Evolutionary conservation across 2,113 vertebrate species (phyloP).

Genomic region (Ranitomeya variabilis): DNA sequence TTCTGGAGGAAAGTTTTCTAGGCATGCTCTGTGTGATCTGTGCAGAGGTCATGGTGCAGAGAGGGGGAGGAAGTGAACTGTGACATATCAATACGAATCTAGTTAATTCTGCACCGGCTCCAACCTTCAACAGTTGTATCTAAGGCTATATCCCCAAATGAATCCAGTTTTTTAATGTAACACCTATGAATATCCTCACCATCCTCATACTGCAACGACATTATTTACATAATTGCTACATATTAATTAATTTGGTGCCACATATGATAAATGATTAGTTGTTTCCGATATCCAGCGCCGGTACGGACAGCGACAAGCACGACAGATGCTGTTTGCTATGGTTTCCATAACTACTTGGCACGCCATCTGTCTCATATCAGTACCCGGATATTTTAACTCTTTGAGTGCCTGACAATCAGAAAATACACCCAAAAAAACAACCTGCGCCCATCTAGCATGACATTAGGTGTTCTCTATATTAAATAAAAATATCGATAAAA

Average conservation of each 20-base stretch:
- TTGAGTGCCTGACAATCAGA: background rate
- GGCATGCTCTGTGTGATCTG: too few species aligned
- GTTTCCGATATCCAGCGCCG: background rate
- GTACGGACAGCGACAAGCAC: conserved; percentile 4
- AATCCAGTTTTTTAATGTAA: background rate
- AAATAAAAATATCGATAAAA: too few species aligned
- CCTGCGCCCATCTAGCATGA: too few species aligned
- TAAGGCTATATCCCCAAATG: background rate
- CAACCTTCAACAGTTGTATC: too few species aligned
- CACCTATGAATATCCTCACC: background rate
- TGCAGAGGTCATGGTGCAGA: too few species aligned
- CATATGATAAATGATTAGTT: background rate
- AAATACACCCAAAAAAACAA: background rate
- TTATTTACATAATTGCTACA: background rate
- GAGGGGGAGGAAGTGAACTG: too few species aligned
- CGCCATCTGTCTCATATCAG: background rate
- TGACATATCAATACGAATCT: too few species aligned
- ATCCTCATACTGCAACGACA: background rate
- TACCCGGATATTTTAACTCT: conserved; percentile 9
- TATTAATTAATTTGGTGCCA: background rate
- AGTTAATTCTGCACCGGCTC: background rate
- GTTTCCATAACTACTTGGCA: conserved; percentile 2
- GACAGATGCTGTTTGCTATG: conserved; percentile 33
- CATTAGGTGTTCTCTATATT: too few species aligned
- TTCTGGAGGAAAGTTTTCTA: too few species aligned